Evolutionary conservation across 2,113 vertebrate genomes (phyloP), one percentile per base, ranked within the genome.

Genomic region (Leucosticte australis): DNA sequence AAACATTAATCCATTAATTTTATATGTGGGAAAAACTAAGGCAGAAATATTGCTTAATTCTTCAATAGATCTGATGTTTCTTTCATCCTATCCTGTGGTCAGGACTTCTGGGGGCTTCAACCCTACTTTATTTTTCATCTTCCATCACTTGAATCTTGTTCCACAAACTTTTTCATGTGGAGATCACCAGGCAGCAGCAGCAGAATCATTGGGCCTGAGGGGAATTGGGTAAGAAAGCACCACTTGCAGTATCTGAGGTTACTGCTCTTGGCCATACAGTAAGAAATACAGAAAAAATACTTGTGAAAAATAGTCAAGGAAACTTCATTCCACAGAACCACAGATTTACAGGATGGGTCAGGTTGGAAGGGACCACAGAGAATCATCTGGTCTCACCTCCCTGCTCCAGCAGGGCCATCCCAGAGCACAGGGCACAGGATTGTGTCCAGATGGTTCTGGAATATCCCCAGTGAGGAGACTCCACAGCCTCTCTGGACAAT

Each of bases 401-500:
- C 0, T 57, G 67, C 6, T 30, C n/a, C 41, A 55, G n/a, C 41
- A 41, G 2, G 5, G 64, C 47, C 41, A 19, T 56, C 14, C 49
- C 49, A 46, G 23, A 24, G n/a, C 47, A 15, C 47, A 19, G 4
- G 19, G 41, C 42, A 27, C 57, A 28, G 59, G 37, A 11, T 6
- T 37, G 86, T 37, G 27, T 27, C 44, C 44, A 44, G 22, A 13
- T 0, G 0, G 2, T 0, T 65, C 27, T 73, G 75, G 41, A 55
- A 70, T 70, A 55, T 41, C 30, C 9, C 17, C 50, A 15, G 8
- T 4, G 14, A 33, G 50, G 17, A 73, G 14, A 37, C 42, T 44
- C 15, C 59, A 22, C 37, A 59, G 1, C 3, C 33, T 50, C 33
- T 37, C 31, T 23, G 50, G 31, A 2, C 49, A 17, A 2, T 31